Conservation (phyloP, 2,113 vertebrate genomes). For the Chitala chitala region DNA sequence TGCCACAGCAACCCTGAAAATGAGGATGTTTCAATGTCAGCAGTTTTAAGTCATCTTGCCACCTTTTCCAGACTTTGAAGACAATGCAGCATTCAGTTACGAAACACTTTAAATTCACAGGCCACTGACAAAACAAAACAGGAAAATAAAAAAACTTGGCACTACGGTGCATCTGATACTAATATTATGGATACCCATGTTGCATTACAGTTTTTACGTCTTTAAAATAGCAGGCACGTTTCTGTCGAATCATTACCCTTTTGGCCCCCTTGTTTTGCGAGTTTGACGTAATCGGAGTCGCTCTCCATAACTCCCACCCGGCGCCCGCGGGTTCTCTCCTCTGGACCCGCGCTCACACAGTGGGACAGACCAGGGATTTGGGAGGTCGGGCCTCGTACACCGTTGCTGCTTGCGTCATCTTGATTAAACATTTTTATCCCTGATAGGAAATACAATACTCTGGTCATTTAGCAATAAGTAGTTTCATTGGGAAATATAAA, state of each 20-base stretch:
- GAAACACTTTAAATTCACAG: neutral
- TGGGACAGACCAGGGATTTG: slow-evolving; percentile 68
- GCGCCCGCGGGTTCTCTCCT: slow-evolving; percentile 54
- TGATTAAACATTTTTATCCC: slow-evolving; percentile 49
- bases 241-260: slow-evolving; percentile 49
- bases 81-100: neutral
- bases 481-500: neutral
- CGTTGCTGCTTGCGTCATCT: slow-evolving; percentile 21
- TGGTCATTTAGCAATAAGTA: neutral
- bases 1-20: slow-evolving; percentile 59
- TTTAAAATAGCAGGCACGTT: neutral
- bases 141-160: neutral
- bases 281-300: slow-evolving; percentile 68
- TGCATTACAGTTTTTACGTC: neutral
- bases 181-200: neutral
- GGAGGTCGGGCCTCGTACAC: slow-evolving; percentile 52
- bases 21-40: neutral
- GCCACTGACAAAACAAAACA: neutral
- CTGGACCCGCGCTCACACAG: slow-evolving; percentile 31
- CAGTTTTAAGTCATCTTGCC: neutral
- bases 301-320: slow-evolving; percentile 61
- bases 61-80: neutral
- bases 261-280: slow-evolving; percentile 67
- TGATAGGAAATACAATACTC: slow-evolving; percentile 27
- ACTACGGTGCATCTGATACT: neutral